Evolutionary conservation across 2,888 invertebrate genomes (phyloP).

Genomic region (Druceiella hillmani): DNA sequence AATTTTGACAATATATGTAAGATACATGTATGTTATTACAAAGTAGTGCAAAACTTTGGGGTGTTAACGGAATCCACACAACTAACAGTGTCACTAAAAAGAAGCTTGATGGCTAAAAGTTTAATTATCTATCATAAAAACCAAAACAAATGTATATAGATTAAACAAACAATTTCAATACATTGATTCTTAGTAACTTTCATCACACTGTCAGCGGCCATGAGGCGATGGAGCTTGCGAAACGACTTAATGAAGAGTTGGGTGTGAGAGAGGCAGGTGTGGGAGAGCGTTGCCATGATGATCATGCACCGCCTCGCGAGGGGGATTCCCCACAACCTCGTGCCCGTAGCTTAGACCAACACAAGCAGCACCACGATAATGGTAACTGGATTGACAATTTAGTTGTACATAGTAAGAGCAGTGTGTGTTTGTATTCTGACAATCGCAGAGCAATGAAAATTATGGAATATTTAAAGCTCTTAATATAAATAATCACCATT

Average conservation of each 20-base stretch:
- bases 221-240: slow-evolving; percentile 72
- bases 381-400: slow-evolving; percentile 41
- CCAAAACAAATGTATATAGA: not conserved
- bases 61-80: too few species aligned
- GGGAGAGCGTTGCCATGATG: not conserved
- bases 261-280: slow-evolving; percentile 27
- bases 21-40: too few species aligned
- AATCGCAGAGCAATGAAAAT: too few species aligned
- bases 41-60: too few species aligned
- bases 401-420: too few species aligned
- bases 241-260: slow-evolving; percentile 61
- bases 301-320: not conserved
- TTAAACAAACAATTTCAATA: not conserved
- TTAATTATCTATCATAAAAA: not conserved
- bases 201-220: slow-evolving; percentile 76
- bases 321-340: slow-evolving; percentile 39
- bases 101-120: too few species aligned
- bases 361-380: slow-evolving; percentile 42
- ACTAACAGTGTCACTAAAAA: too few species aligned
- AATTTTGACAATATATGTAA: too few species aligned
- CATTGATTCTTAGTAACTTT: slow-evolving; percentile 35
- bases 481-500: too few species aligned
- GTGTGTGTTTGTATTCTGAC: too few species aligned
- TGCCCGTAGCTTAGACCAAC: slow-evolving; percentile 48
- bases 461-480: too few species aligned